Base-by-base conservation (phyloP, 2,888 invertebrate species). In the Strigamia maritima region DNA sequence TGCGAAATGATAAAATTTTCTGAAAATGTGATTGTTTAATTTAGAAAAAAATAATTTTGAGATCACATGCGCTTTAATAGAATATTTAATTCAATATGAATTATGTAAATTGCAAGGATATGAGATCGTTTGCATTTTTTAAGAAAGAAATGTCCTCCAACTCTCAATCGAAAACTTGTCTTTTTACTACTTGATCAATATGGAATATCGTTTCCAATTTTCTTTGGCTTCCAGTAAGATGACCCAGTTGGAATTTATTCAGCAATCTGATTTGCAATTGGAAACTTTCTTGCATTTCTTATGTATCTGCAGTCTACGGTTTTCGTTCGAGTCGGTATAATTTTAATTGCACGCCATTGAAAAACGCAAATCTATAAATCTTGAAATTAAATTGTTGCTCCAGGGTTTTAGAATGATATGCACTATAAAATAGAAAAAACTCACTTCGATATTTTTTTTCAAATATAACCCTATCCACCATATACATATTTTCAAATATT, bases 31-130 rank as follows among this genome's bases (percentile, higher is more conserved):
- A n/a, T n/a, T 44, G 14, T 44, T 44, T 44, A 44, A 44, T 44
- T 44, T 44, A 44, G 14, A 49, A 49, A 49, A 49, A 49, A 49
- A 19, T 49, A 49, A 19, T 49, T 49, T n/a, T 49, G 49, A 49
- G 49, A 49, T 49, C 49, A 49, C 49, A 3, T 49, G 49, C 49
- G 49, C 16, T 49, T 31, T 49, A 49, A 49, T 49, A 49, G 49
- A 49, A 49, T 49, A 49, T 49, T 49, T 49, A 49, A 49, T 49
- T 49, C 49, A 49, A 49, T n/a, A 49, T 49, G 49, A 49, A 49
- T 49, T 49, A 49, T 49, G 49, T 49, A 49, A 49, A 49, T 49
- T 14, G 49, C 14, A 49, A 49, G 49, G 49, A 49, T 49, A 49
- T 49, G 49, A 49, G 49, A 49, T 49, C 49, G 49, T 49, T 49